Evolutionary conservation across 1,140 invertebrate species (phyloP).

Genomic region (Ceratina australensis): DNA sequence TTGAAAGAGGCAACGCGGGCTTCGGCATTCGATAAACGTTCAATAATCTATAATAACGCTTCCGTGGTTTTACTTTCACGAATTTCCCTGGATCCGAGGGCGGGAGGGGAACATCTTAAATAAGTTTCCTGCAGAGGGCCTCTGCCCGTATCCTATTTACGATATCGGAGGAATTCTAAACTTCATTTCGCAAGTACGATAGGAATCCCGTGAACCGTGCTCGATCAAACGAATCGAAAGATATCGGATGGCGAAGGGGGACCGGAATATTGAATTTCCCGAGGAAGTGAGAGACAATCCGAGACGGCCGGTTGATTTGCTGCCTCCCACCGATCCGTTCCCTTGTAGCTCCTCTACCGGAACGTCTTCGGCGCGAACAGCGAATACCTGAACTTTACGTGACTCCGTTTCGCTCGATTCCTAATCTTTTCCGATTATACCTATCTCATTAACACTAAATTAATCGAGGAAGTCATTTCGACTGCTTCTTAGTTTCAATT

Average conservation of each 20-base stretch:
- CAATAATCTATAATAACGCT: neutral
- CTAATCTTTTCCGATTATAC: neutral
- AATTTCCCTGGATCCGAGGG: neutral
- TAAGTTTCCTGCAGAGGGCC: constrained; percentile 10
- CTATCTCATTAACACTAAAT: no score
- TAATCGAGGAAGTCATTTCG: no score
- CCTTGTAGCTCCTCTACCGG: neutral
- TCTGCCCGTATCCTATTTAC: constrained; percentile 41
- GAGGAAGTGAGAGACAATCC: constrained; percentile 42
- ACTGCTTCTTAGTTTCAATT: no score
- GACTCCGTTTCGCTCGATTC: neutral
- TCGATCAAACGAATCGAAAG: constrained; percentile 24
- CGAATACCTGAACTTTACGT: neutral
- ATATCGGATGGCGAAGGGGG: constrained; percentile 52
- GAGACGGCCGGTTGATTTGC: constrained; percentile 24
- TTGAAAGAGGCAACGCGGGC: no score
- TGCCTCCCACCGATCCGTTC: neutral
- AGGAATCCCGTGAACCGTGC: constrained; percentile 41
- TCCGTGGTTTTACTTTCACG: neutral
- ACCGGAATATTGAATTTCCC: constrained; percentile 60
- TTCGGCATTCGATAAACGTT: neutral
- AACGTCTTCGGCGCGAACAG: neutral
- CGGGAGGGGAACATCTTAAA: constrained; percentile 10
- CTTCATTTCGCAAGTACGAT: constrained; percentile 49
- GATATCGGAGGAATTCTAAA: constrained; percentile 41